Evolutionary conservation across 2,797 vertebrate genomes (phyloP), one percentile per base, ranked within the genome.

Genomic region (Cynodonichthys magdalenae): DNA sequence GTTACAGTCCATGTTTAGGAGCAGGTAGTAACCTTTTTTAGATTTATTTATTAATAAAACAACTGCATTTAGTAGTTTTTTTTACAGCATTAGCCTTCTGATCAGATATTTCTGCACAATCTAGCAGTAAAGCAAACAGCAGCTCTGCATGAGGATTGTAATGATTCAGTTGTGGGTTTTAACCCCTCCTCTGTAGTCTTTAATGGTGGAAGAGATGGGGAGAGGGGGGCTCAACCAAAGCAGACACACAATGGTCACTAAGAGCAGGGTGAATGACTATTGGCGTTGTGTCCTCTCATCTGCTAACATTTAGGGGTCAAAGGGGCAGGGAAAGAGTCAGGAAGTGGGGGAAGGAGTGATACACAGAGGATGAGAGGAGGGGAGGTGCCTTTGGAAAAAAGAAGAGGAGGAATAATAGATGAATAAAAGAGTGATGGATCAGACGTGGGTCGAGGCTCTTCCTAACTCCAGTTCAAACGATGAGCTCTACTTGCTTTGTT

Each of bases 291-390:
- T 90, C 85, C 66, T 89, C 88, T 92, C 93, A 94, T 94, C 92
- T 94, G 93, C 91, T 91, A 94, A 90, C 92, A 93, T 91, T 94
- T 93, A 93, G 85, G 88, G 90, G 89, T 93, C 92, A 93, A 86
- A 91, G 79, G 80, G 88, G 86, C 48, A 87, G 87, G 86, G 86
- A 87, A 88, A 82, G 84, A 89, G 85, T 79, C 90, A 92, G 91
- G 91, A 92, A 91, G 90, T 90, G 90, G 90, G 90, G 87, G 91
- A 88, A 87, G 90, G 90, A 89, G 80, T 85, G 85, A 89, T 79
- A 81, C 6, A 36, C 81, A 79, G 77, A 79, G 68, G 76, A 84
- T 77, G 77, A 74, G 77, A 84, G 76, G 69, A 66, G 79, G 31
- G 77, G 80, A 80, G 87, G 85, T 63, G 71, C 69, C 87, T 88